These are phyloP conservation scores for Hydraecia micacea DNA, from an alignment of 2,888 invertebrate species.

Conservation along the genomic window DNA sequence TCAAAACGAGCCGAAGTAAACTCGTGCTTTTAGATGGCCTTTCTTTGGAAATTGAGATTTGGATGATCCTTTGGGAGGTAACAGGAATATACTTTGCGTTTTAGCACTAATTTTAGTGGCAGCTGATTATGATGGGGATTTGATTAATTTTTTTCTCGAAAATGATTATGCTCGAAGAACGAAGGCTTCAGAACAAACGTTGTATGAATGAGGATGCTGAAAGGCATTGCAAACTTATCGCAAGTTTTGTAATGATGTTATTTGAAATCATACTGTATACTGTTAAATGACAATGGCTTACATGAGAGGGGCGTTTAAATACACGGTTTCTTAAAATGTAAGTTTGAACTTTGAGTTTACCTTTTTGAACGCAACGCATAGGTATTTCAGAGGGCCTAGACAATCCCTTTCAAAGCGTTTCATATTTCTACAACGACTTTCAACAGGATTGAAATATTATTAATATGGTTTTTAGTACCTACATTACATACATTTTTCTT, in stretches of 20 bases:
- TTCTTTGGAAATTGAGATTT: conserved; percentile 56
- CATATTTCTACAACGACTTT: neutral
- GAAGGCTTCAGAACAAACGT: neutral
- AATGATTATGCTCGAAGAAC: neutral
- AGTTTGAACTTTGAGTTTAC: neutral
- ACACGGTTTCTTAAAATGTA: too few relatives aligned
- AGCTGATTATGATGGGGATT: conserved; percentile 44
- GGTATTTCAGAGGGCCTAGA: neutral
- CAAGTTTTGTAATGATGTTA: neutral
- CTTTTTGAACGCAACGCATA: neutral
- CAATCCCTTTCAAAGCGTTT: neutral
- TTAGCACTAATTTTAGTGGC: conserved; percentile 34
- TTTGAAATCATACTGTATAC: neutral
- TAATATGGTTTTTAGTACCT: neutral
- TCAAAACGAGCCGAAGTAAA: conserved; percentile 70
- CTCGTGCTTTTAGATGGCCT: conserved; percentile 56
- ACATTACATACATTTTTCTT: neutral
- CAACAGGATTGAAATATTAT: neutral
- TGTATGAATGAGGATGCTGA: neutral
- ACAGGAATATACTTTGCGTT: conserved; percentile 39
- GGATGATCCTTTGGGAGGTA: conserved; percentile 37
- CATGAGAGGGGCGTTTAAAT: neutral
- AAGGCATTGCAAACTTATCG: neutral
- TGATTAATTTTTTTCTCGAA: conserved; percentile 26
- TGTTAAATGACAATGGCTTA: neutral